Base-by-base conservation (phyloP, 2,113 vertebrate genomes). In the Catharus bicknelli region DNA sequence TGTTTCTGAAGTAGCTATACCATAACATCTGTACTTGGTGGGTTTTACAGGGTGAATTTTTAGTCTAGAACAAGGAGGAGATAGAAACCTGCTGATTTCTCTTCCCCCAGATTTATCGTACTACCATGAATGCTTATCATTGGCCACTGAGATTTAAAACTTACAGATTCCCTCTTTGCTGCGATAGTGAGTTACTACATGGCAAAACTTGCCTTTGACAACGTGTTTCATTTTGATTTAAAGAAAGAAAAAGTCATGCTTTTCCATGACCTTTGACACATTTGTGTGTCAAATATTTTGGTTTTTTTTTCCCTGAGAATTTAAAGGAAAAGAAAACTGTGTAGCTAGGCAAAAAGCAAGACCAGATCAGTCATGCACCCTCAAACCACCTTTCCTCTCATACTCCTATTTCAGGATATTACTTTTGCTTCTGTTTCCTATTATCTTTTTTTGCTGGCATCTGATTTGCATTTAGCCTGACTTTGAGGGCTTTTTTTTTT, bases 341-440 rank as follows among this genome's bases (percentile, higher is more conserved):
- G 7, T 55, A 61, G 64, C 36, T 75, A 85, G 51, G 68, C 51
- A 90, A 88, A 92, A 92, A 88, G 7, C 20, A 67, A 58, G 16
- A 77, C 9, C 61, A 51, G 36, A 74, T 91, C 55, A 70, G 66
- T 90, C 66, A 63, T 82, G 58, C 30, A 54, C 26, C 13, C 50
- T 43, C 57, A 80, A 74, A 50, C 38, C 34, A 76, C 58, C 67
- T 96, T 94, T 95, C 86, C 75, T 88, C 70, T 90, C 42, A 25
- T 75, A 53, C 20, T 93, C 26, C 14, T 79, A 1, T 86, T 93
- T 92, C 95, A 94, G 95, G 95, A 95, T 95, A 88, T 95, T 93
- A 57, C 61, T 92, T 84, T 83, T 95, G 64, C 43, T 13, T 90
- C 74, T 86, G 80, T 93, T 91, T 95, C 92, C 95, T 92, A 75